Conservation (phyloP, 2,888 invertebrate species). For the Sphaerophoria taeniata region DNA sequence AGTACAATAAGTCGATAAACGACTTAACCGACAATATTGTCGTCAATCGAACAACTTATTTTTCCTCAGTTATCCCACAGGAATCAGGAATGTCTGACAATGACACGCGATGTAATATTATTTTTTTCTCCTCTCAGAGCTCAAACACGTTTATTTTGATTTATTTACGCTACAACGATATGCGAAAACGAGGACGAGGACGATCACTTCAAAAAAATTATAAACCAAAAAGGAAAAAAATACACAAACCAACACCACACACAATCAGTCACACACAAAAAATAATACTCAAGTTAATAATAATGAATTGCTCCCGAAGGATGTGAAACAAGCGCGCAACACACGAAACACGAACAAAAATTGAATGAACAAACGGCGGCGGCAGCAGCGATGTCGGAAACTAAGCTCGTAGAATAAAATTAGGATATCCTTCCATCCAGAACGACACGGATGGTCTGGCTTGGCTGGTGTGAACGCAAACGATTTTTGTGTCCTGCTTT, state of each 20-base stretch:
- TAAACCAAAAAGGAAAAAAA: constrained; percentile 1
- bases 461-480: constrained; percentile 42
- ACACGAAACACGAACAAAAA: constrained; percentile 29
- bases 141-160: constrained; percentile 26
- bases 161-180: constrained; percentile 41
- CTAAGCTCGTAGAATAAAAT: constrained; percentile 66
- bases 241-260: background rate
- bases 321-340: constrained; percentile 50
- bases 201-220: constrained; percentile 27
- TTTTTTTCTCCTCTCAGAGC: constrained; percentile 1
- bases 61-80: constrained; percentile 40
- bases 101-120: constrained; percentile 28
- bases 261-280: constrained; percentile 12
- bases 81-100: constrained; percentile 32
- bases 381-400: constrained; percentile 58
- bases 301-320: constrained; percentile 69
- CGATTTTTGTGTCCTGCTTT: constrained; percentile 32
- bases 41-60: constrained; percentile 39
- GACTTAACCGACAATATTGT: constrained; percentile 27
- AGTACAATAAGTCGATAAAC: constrained; percentile 34
- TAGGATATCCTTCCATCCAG: constrained; percentile 73
- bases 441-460: constrained; percentile 69
- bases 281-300: constrained; percentile 65
- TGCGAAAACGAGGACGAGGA: constrained; percentile 43
- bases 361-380: constrained; percentile 9